Evolutionary conservation across 2,888 invertebrate species (phyloP).

Genomic region (Drosophila leonis): DNA sequence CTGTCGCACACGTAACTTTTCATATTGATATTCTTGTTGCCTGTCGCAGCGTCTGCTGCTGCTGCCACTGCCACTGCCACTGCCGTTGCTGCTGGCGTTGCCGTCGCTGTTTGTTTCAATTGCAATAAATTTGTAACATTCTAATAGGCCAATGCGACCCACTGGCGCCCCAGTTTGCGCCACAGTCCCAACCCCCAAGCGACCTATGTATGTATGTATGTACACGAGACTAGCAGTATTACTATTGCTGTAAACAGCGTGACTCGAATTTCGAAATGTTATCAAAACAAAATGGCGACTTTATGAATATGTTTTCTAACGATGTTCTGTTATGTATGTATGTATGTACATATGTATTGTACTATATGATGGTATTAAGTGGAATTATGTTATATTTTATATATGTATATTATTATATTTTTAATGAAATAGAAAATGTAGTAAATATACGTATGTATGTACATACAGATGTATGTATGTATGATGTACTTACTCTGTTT

Average conservation of each 20-base stretch:
- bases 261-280: slow-evolving; percentile 13
- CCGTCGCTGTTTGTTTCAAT: slow-evolving; percentile 75
- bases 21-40: slow-evolving; percentile 22
- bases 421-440: too few species aligned
- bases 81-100: slow-evolving; percentile 28
- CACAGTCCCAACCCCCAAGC: slow-evolving; percentile 8
- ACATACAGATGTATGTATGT: too few species aligned
- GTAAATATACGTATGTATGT: too few species aligned
- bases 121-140: slow-evolving; percentile 82
- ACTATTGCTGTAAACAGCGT: neutral
- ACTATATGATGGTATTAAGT: neutral
- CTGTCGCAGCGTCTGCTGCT: slow-evolving; percentile 17
- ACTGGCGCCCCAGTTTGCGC: slow-evolving; percentile 38
- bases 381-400: neutral
- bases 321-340: neutral
- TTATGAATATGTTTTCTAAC: neutral
- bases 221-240: slow-evolving; percentile 16
- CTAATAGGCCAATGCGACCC: slow-evolving; percentile 77
- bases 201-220: too few species aligned
- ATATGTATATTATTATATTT: neutral
- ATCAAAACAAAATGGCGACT: slow-evolving; percentile 13
- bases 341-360: too few species aligned
- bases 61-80: slow-evolving; percentile 20
- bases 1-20: slow-evolving; percentile 62
- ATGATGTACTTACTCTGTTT: too few species aligned